Evolutionary conservation across 2,797 vertebrate species (phyloP), one percentile per base, ranked within the genome.

Genomic region (Cossypha heuglini): DNA sequence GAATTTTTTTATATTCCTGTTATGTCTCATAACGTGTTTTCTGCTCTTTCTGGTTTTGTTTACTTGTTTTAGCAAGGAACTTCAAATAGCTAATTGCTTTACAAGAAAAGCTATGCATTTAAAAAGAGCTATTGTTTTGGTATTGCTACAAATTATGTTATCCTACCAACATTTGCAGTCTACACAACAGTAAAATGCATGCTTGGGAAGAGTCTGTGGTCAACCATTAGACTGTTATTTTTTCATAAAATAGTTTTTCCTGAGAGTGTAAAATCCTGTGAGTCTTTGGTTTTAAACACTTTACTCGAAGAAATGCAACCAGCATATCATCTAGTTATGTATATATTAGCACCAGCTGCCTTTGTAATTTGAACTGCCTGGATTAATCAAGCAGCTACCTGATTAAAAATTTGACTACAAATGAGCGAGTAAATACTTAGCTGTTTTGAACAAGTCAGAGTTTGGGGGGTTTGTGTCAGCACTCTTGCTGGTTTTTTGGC

Each of bases 361-460:
- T 93, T 95, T 97, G 96, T 94, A 95, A 97, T 97, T 79, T 96
- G 90, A 97, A 97, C 96, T 97, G 93, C 93, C 88, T 97, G 96
- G 94, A 97, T 98, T 97, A 97, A 96, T 98, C 88, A 97, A 97
- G 90, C 96, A 97, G 81, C 87, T 96, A 96, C 96, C 97, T 97
- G 97, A 97, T 97, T 97, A 97, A 97, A 97, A 97, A 97, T 88
- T 90, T 90, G 96, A 94, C 92, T 97, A 97, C 96, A 97, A 98
- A 98, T 94, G 89, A 96, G 86, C 4, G 43, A 97, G 97, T 97
- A 98, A 98, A 98, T 97, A 97, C 97, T 93, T 95, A 97, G 97
- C 95, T 98, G 94, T 97, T 98, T 98, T 97, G 96, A 97, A 93
- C 97, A 97, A 97, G 96, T 96, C 95, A 97, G 95, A 96, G 90